These are phyloP conservation scores for Chlorops oryzae DNA, from an alignment of 1,140 invertebrate genomes.

Conservation along the genomic window DNA sequence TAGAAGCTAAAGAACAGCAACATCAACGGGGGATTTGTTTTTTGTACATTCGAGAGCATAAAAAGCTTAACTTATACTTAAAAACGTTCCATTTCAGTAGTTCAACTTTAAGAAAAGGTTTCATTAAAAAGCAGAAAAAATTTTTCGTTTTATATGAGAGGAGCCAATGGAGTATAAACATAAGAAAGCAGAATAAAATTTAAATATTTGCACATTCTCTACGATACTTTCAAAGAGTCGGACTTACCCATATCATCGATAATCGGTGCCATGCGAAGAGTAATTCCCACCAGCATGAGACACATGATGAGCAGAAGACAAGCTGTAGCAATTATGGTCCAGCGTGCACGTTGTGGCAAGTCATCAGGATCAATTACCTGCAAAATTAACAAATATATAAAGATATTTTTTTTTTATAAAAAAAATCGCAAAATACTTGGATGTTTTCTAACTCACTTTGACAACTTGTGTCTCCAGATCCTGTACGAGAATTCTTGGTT, in stretches of 20 bases:
- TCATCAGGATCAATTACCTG: conserved; percentile 67
- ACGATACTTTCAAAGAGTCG: too few relatives aligned
- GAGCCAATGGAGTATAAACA: too few relatives aligned
- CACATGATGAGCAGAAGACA: conserved; percentile 79
- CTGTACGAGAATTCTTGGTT: conserved; percentile 46
- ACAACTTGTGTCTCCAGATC: conserved; percentile 45
- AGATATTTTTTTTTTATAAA: neutral
- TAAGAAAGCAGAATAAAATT: too few relatives aligned
- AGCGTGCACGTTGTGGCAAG: conserved; percentile 71
- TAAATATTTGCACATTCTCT: too few relatives aligned
- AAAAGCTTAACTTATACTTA: too few relatives aligned
- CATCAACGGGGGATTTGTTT: too few relatives aligned
- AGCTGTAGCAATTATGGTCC: conserved; percentile 83
- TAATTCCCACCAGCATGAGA: conserved; percentile 79
- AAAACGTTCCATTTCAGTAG: too few relatives aligned
- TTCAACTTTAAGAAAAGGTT: too few relatives aligned
- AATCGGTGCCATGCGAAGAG: conserved; percentile 80
- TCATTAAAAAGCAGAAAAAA: too few relatives aligned
- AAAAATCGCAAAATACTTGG: neutral
- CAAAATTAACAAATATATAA: neutral
- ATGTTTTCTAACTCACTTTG: conserved; percentile 26
- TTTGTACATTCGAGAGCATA: too few relatives aligned
- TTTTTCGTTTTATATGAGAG: too few relatives aligned
- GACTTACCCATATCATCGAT: conserved; percentile 91
- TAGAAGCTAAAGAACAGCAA: too few relatives aligned